Evolutionary conservation across 2,888 invertebrate genomes (phyloP), one percentile per base, ranked within the genome.

Genomic region (Brachyptera risi): DNA sequence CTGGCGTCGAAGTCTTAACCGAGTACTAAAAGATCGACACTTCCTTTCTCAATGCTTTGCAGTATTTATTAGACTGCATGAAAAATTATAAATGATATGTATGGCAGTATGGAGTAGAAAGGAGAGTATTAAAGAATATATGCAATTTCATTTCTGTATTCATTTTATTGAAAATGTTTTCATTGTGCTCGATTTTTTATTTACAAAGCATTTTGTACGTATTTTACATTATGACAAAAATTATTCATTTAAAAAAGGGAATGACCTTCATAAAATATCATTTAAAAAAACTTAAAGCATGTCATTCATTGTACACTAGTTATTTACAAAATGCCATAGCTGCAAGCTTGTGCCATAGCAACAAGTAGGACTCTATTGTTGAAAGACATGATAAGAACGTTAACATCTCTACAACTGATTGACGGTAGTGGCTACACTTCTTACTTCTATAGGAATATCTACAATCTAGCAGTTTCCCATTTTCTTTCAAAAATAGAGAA

Each of bases 1-100:
- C 78, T 63, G 93, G 94, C 0, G 83, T 78, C 26, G 90, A 94
- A 71, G 82, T 96, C 65, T 79, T 97, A 15, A 96, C 96, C 2
- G 68, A 62, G 51, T 50, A 51, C 37, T 54, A 23, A n/a, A n/a
- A 54, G 5, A 4, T 11, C n/a, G n/a, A n/a, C n/a, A n/a, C 11
- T 35, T 35, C 35, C 35, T 11, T 35, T 11, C 35, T 5, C 35
- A 35, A 9, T 35, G 35, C 35, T 35, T 35, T 35, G 35, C 7
- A 11, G 35, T 11, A 35, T 9, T 9, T 11, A 35, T n/a, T n/a
- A n/a, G n/a, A n/a, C n/a, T n/a, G n/a, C n/a, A n/a, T n/a, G n/a
- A n/a, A n/a, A n/a, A n/a, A n/a, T n/a, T n/a, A n/a, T n/a, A n/a
- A n/a, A n/a, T n/a, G n/a, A n/a, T n/a, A n/a, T n/a, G n/a, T n/a